These are phyloP conservation scores for Podiceps cristatus DNA, from an alignment of 2,113 vertebrate genomes.

Conservation along the genomic window DNA sequence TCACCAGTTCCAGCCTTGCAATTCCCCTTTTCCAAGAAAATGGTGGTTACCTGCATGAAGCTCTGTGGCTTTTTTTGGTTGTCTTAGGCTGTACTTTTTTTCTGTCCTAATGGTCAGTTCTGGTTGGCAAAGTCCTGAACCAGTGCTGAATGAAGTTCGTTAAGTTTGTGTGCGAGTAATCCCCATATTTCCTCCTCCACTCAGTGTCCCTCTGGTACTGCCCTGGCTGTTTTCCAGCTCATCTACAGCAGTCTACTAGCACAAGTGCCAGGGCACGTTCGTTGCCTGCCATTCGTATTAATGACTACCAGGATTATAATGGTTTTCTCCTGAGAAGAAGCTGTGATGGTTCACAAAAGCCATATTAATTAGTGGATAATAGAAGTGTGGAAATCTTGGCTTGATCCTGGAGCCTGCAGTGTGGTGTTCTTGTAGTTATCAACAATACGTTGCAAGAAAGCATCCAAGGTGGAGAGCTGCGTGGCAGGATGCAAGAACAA, in stretches of 20 bases:
- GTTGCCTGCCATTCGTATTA: slow-evolving; percentile 40
- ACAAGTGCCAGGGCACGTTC: not conserved
- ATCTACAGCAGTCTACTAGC: slow-evolving; percentile 3
- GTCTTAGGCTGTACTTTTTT: not conserved
- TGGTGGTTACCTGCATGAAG: not conserved
- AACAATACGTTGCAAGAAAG: not conserved
- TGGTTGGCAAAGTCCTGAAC: not conserved
- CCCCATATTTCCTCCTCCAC: not conserved
- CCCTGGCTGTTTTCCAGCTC: not conserved
- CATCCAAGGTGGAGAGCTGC: not conserved
- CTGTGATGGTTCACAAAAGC: not conserved
- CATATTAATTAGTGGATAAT: slow-evolving; percentile 33
- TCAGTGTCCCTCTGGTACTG: not conserved
- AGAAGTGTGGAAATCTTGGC: not conserved
- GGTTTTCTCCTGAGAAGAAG: slow-evolving; percentile 1
- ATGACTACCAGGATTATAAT: slow-evolving; percentile 21
- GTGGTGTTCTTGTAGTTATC: not conserved
- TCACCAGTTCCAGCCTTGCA: not conserved
- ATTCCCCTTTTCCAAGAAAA: not conserved
- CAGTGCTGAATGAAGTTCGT: not conserved
- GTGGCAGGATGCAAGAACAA: not conserved
- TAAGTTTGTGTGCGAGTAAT: not conserved
- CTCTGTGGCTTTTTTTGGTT: not conserved
- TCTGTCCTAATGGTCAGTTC: not conserved
- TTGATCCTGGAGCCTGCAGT: not conserved